phyloP scores from a whole-genome alignment of 2,797 vertebrate species.

The Crenuchus spilurus region DNA sequence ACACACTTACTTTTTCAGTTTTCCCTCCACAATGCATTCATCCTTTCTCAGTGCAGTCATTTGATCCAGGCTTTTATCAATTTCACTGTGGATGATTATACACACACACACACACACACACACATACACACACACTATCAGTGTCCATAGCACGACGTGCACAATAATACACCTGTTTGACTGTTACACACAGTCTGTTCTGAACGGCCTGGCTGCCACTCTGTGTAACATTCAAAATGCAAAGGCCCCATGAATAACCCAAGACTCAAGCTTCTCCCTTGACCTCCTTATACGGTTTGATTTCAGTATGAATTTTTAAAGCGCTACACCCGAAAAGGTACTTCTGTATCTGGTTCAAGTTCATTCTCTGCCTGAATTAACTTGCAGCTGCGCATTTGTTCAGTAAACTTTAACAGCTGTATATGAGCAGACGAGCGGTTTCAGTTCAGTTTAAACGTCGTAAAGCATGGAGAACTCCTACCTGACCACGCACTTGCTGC shows the following conservation, averaged over 20 bases:
- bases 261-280: slow-evolving; percentile 16
- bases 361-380: background rate
- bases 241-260: slow-evolving; percentile 16
- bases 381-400: background rate
- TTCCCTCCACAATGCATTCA: slow-evolving; percentile 97
- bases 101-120: slow-evolving; percentile 14
- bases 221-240: slow-evolving; percentile 22
- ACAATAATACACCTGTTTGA: slow-evolving; percentile 25
- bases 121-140: slow-evolving; percentile 18
- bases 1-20: slow-evolving; percentile 93
- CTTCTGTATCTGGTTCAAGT: background rate
- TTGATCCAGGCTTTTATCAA: slow-evolving; percentile 97
- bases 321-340: background rate
- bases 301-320: slow-evolving; percentile 54
- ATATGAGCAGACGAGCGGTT: too few relatives aligned
- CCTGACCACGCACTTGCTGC: slow-evolving; percentile 96
- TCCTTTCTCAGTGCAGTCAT: slow-evolving; percentile 98
- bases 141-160: slow-evolving; percentile 11
- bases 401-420: background rate
- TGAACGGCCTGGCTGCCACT: slow-evolving; percentile 10
- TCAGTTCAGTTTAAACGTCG: background rate
- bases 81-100: slow-evolving; percentile 85
- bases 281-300: slow-evolving; percentile 35
- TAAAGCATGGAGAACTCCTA: slow-evolving; percentile 60
- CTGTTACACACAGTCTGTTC: background rate